Base-by-base conservation (phyloP, 2,113 vertebrate species). In the Tylochromis polylepis region DNA sequence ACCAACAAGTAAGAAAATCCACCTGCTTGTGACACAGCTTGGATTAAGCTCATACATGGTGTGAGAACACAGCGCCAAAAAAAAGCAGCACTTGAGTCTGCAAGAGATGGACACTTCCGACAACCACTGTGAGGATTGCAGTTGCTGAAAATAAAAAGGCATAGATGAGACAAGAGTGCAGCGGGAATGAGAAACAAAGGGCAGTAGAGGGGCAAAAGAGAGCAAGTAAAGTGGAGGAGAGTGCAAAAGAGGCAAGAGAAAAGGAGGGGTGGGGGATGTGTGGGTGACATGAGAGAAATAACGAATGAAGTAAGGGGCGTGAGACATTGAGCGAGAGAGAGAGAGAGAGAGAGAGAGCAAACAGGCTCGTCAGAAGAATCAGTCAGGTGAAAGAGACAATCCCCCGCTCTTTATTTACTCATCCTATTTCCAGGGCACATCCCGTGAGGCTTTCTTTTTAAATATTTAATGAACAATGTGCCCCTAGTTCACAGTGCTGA, bases 391-490 rank as follows among this genome's bases (percentile, higher is more conserved):
- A 95, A 96, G 94, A 95, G 95, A 95, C 96, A 94, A 93, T 92
- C 91, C 78, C 90, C 91, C 85, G 83, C 89, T 94, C 92, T 94
- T 94, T 96, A 96, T 96, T 96, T 96, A 95, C 95, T 85, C 87
- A 70, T 92, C 90, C 91, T 84, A 92, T 91, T 95, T 93, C 91
- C 89, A 93, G 92, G 90, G 92, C 91, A 93, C 87, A 65, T 95
- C 95, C 89, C 93, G 65, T 20, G 86, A 88, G 95, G 56, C 83
- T 3, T 85, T 89, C 85, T 82, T 86, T 85, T 92, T 96, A 94
- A 96, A 96, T 96, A 96, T 96, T 96, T 96, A 88, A 96, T 94
- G 90, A 93, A 36, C 59, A 90, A 65, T 67, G 88, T 90, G 92
- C 78, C 88, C 86, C 59, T 20, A 38, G 87, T 93, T 94, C 89